Evolutionary conservation across 2,888 invertebrate species (phyloP), one percentile per base, ranked within the genome.

Genomic region (Alviniconcha strummeri): DNA sequence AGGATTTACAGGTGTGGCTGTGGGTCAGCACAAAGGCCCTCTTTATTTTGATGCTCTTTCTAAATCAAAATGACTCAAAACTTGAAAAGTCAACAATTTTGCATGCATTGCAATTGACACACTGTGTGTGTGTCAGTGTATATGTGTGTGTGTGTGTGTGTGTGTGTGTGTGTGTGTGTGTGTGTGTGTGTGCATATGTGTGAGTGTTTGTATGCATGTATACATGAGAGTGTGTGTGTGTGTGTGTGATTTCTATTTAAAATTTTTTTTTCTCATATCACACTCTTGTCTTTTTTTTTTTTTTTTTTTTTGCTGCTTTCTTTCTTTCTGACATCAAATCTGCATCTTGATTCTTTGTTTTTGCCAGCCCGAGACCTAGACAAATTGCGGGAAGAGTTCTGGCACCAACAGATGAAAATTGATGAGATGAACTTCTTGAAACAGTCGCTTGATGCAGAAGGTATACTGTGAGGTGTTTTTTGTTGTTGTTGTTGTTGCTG

Each of bases 371-470:
- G 97, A 87, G 98, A 98, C 94, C 93, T 98, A 76, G 95, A 96
- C 85, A 96, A 97, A 0, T 93, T 98, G 19, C 96, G 96, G 91
- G 97, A 98, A 92, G 98, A 98, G 94, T 98, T 98, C 91, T 94
- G 94, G 52, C 98, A 98, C 93, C 98, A 98, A 91, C 97, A 98
- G 93, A 97, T 98, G 88, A 98, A 98, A 94, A 96, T 98, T 80
- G 97, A 98, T 92, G 96, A 98, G 91, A 98, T 97, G 92, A 96
- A 97, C 93, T 95, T 96, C 75, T 93, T 98, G 84, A 94, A 97
- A 81, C 95, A 96, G 88, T 96, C 97, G 90, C 94, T 96, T 60
- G 96, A 96, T 88, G 93, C 86, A 60, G 95, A 94, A 36, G 93
- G 89, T 86, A 85, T 54, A 54, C 7, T 64, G 3, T 57, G n/a